These are phyloP conservation scores for Nomada lathburiana DNA, from an alignment of 2,888 invertebrate species.

Conservation along the genomic window DNA sequence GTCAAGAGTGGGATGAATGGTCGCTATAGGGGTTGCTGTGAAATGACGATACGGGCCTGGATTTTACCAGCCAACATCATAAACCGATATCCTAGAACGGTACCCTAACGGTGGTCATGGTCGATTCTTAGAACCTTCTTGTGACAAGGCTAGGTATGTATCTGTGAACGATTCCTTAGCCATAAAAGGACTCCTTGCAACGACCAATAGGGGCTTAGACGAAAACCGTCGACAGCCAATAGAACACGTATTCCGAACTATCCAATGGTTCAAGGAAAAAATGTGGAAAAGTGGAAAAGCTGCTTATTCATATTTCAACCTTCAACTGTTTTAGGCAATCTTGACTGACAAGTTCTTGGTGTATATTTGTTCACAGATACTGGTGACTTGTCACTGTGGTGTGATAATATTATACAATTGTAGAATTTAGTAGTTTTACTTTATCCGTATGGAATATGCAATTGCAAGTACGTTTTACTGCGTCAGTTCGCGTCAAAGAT, in stretches of 20 bases:
- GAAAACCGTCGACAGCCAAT: slow-evolving; percentile 7
- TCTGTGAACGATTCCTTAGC: background rate
- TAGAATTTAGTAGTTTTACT: too few relatives aligned
- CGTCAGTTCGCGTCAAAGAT: too few relatives aligned
- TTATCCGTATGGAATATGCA: too few relatives aligned
- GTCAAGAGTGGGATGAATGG: background rate
- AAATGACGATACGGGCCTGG: background rate
- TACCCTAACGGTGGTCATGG: slow-evolving; percentile 4
- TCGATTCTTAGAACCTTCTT: slow-evolving; percentile 3
- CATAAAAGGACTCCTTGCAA: slow-evolving; percentile 10
- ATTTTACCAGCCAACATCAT: background rate
- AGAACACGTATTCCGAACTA: background rate
- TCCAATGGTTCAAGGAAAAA: background rate
- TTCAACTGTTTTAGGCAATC: background rate
- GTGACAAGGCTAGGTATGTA: background rate
- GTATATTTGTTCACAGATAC: background rate
- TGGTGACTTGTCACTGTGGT: too few relatives aligned
- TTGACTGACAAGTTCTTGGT: background rate
- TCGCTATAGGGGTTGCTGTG: background rate
- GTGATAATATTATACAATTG: too few relatives aligned
- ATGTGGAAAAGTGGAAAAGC: background rate
- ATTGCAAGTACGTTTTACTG: too few relatives aligned
- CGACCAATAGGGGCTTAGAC: background rate
- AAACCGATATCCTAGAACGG: background rate
- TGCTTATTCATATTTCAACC: background rate